Evolutionary conservation across 2,113 vertebrate genomes (phyloP).

Genomic region (Erinaceus europaeus): DNA sequence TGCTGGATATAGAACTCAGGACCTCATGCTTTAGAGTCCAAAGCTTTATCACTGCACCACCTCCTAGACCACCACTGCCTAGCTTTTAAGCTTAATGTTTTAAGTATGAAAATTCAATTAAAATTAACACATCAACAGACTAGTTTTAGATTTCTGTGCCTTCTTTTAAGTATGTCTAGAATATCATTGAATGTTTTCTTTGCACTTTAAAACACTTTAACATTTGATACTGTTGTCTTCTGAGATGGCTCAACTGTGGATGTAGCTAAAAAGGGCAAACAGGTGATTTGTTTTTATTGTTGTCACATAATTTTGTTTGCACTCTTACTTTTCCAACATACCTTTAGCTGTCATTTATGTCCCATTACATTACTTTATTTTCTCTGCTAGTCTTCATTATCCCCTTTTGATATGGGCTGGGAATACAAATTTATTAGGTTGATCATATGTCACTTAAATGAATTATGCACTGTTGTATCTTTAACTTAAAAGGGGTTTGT

Average conservation of each 20-base stretch:
- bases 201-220: background rate
- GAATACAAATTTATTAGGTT: background rate
- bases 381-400: background rate
- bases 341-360: background rate
- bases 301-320: background rate
- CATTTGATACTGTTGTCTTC: background rate
- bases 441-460: background rate
- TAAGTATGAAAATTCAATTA: background rate
- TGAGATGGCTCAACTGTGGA: background rate
- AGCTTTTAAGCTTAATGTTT: slow-evolving; percentile 1
- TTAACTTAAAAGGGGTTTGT: too few species aligned
- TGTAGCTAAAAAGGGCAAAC: too few species aligned
- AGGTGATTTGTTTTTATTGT: too few species aligned
- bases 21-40: too few species aligned
- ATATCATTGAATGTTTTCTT: background rate
- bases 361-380: background rate
- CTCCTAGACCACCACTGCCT: too few species aligned
- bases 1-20: too few species aligned
- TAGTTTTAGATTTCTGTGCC: background rate
- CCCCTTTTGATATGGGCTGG: background rate
- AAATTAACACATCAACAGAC: background rate
- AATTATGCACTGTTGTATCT: background rate
- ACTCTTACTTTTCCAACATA: background rate
- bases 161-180: background rate
- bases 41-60: too few species aligned